Percentiles rank a stretch among this genome's conserved stretches.
Evolutionary conservation across 2,888 invertebrate genomes (phyloP).

Genomic region (Orthonevra nobilis): DNA sequence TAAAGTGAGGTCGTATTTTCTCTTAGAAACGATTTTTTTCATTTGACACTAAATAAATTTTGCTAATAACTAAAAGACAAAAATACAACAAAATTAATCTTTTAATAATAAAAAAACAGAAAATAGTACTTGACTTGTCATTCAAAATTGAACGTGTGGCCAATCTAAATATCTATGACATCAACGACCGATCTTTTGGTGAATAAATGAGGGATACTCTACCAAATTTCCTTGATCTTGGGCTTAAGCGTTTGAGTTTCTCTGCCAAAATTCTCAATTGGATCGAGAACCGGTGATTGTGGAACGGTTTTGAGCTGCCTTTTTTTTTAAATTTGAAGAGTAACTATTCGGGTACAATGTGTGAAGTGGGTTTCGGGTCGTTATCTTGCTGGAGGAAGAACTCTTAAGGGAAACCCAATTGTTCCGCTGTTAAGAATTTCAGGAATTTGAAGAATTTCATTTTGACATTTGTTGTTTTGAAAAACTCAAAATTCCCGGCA

Average conservation of each 20-base stretch:
- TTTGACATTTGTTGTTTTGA: background rate
- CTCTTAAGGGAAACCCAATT: background rate
- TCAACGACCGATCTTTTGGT: too few relatives aligned
- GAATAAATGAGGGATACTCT: too few relatives aligned
- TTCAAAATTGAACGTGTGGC: too few relatives aligned
- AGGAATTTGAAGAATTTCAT: background rate
- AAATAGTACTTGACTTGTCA: too few relatives aligned
- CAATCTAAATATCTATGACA: too few relatives aligned
- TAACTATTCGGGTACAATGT: background rate
- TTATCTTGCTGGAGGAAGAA: slow-evolving; percentile 5
- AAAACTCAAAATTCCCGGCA: background rate
- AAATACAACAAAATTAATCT: too few relatives aligned
- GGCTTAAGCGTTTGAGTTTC: background rate
- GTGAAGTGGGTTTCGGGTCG: slow-evolving; percentile 1
- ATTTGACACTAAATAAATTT: too few relatives aligned
- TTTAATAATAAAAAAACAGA: too few relatives aligned
- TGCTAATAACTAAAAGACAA: too few relatives aligned
- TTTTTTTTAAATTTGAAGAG: background rate
- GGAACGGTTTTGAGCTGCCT: background rate
- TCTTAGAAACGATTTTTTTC: too few relatives aligned
- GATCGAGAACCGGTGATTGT: background rate
- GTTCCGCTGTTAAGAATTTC: background rate
- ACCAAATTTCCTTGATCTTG: too few relatives aligned
- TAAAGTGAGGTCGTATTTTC: too few relatives aligned
- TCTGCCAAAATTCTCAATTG: background rate